phyloP scores from a whole-genome alignment of 2,888 invertebrate species.

The Arenicola marina region DNA sequence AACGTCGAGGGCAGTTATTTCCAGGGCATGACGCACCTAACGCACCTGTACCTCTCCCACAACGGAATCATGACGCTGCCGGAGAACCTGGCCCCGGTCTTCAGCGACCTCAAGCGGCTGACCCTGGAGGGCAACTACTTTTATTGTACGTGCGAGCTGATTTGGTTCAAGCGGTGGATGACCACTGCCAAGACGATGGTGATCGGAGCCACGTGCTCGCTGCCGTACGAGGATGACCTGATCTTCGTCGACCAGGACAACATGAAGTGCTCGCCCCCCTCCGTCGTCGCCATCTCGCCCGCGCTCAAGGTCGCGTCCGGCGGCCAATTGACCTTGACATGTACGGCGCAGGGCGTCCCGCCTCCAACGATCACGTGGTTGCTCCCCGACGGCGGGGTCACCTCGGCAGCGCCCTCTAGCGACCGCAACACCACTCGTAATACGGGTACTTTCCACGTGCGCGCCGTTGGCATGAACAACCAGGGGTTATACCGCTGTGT shows the following conservation, averaged over 20 bases:
- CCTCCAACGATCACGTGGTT: slow-evolving; percentile 23
- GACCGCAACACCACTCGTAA: slow-evolving; percentile 7
- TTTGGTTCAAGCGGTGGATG: slow-evolving; percentile 25
- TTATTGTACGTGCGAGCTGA: slow-evolving; percentile 29
- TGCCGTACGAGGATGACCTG: slow-evolving; percentile 13
- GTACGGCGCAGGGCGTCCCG: slow-evolving; percentile 24
- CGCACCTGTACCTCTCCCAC: slow-evolving; percentile 15
- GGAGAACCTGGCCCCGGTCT: slow-evolving; percentile 10
- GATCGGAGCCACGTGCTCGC: slow-evolving; percentile 15
- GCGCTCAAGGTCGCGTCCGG: slow-evolving; percentile 5
- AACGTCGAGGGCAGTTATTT: slow-evolving; percentile 16
- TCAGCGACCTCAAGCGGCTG: slow-evolving; percentile 18
- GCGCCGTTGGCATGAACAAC: slow-evolving; percentile 1
- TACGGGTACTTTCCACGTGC: slow-evolving; percentile 9
- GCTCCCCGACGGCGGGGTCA: slow-evolving; percentile 9
- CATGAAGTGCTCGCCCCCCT: slow-evolving; percentile 19
- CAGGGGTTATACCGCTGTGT: slow-evolving; percentile 21
- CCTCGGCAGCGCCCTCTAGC: slow-evolving; percentile 2
- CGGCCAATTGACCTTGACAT: slow-evolving; percentile 9
- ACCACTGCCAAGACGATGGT: background rate
- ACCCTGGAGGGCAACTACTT: slow-evolving; percentile 16
- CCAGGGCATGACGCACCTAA: slow-evolving; percentile 16
- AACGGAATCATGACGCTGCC: slow-evolving; percentile 25
- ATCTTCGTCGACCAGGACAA: slow-evolving; percentile 9
- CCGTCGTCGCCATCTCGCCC: slow-evolving; percentile 9